These are phyloP conservation scores for Keiferia lycopersicella DNA, from an alignment of 2,888 invertebrate species.

Conservation along the genomic window DNA sequence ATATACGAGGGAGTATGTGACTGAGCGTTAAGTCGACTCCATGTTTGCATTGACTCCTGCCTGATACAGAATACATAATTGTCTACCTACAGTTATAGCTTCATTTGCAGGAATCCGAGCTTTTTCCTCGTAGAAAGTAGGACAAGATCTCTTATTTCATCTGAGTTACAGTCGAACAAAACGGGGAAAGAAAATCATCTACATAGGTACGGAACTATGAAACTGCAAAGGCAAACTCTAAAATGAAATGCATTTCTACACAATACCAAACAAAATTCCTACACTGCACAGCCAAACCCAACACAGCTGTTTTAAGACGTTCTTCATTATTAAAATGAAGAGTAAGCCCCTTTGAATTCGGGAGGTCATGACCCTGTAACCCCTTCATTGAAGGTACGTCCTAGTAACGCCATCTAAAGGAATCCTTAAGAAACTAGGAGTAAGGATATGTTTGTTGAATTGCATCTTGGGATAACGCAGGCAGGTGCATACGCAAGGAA, in stretches of 20 bases:
- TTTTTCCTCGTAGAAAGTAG: too few species aligned
- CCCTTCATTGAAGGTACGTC: not conserved
- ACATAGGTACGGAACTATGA: not conserved
- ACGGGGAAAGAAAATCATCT: not conserved
- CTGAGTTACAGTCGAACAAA: too few species aligned
- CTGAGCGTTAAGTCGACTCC: not conserved
- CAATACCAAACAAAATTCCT: not conserved
- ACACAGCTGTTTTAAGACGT: not conserved
- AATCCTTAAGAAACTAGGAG: not conserved
- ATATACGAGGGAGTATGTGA: not conserved
- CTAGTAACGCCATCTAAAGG: not conserved
- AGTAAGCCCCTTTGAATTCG: not conserved
- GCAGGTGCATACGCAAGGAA: not conserved
- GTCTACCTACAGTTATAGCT: not conserved
- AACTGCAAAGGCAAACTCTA: not conserved
- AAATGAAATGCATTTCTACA: not conserved
- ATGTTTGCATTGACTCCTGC: not conserved
- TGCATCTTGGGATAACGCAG: not conserved
- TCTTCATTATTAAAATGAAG: not conserved
- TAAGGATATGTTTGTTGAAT: not conserved
- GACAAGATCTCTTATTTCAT: too few species aligned
- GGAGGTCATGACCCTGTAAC: slow-evolving; percentile 10
- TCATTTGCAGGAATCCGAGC: not conserved
- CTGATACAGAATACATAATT: not conserved
- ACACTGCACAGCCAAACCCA: not conserved